Base-by-base conservation (phyloP, 2,888 invertebrate genomes). In the Abrostola tripartita region DNA sequence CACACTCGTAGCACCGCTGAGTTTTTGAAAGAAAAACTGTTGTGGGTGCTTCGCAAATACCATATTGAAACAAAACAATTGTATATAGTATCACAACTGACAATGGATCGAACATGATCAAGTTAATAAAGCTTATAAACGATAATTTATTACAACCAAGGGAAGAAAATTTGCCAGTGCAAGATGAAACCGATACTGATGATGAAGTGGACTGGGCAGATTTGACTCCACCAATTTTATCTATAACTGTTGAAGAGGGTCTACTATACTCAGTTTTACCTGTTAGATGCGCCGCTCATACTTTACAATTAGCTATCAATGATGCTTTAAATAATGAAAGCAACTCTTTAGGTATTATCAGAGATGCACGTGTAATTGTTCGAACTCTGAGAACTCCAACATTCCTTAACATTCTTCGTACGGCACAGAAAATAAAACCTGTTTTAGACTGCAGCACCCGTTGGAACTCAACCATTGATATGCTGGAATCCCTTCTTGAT, bases 231-330 rank as follows among this genome's bases (percentile, higher is more conserved):
- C 41, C 41, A 41, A 41, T 41, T 41, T 41, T n/a, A 41, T 41
- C 41, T n/a, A 41, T 41, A 41, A 41, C 41, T 41, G n/a, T n/a
- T 6, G 41, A 41, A 41, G 41, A 41, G 41, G 41, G 41, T 41
- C n/a, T 41, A 41, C 41, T n/a, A 41, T 41, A 41, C 41, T n/a
- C 41, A 41, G 41, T 41, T n/a, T 41, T 41, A 41, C 2, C 11
- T 41, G n/a, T 10, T 41, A 41, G 41, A 41, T 41, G 41, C 41
- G 41, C 41, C 41, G 41, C 57, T 24, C 57, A 57, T 24, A 49
- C 50, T 38, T 49, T 57, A 50, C 57, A 57, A 38, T 38, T 57
- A 14, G 57, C 57, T 37, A n/a, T 57, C 37, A 37, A 38, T 38
- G 47, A 57, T 37, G 50, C 57, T 24, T 44, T 55, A n/a, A n/a